phyloP scores from a whole-genome alignment of 2,888 invertebrate genomes.

The Troglohyphantes excavatus region DNA sequence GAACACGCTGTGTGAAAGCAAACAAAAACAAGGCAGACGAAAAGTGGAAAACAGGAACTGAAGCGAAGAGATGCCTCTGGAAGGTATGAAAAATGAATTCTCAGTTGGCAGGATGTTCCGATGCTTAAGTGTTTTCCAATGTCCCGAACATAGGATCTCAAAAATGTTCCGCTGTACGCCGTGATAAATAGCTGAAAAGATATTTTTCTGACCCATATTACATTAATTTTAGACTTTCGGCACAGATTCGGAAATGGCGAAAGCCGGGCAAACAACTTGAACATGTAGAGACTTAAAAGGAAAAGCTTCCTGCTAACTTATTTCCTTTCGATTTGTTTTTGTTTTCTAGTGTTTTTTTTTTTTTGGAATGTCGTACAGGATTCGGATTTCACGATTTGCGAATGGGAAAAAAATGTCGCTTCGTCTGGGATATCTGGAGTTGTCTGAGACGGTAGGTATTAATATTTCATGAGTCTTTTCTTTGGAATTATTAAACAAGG shows the following conservation, averaged over 20 bases:
- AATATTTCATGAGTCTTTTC: slow-evolving; percentile 25
- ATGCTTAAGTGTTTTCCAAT: slow-evolving; percentile 75
- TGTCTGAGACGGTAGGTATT: slow-evolving; percentile 1
- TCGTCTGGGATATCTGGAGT: slow-evolving; percentile 13
- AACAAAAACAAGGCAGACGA: slow-evolving; percentile 6
- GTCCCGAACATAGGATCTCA: slow-evolving; percentile 45
- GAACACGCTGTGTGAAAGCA: neutral
- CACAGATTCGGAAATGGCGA: slow-evolving; percentile 7
- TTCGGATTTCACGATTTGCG: neutral
- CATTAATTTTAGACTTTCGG: slow-evolving; percentile 51
- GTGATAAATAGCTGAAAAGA: slow-evolving; percentile 57
- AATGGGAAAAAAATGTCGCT: neutral
- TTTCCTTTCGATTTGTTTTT: too few species aligned
- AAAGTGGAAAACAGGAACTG: slow-evolving; percentile 15
- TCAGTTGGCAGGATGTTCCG: slow-evolving; percentile 49
- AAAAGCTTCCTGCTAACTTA: neutral
- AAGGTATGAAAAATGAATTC: slow-evolving; percentile 67
- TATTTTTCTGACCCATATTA: slow-evolving; percentile 58
- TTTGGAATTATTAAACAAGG: neutral
- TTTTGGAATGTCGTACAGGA: neutral
- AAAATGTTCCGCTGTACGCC: neutral
- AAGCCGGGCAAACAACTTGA: slow-evolving; percentile 49
- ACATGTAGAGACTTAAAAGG: slow-evolving; percentile 21
- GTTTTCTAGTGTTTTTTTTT: neutral
- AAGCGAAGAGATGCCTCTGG: slow-evolving; percentile 14